A percentile compares a stretch with the other conserved stretches of the same genome.
These are phyloP conservation scores for Deroptyus accipitrinus DNA, from an alignment of 2,113 vertebrate genomes.

Conservation along the genomic window DNA sequence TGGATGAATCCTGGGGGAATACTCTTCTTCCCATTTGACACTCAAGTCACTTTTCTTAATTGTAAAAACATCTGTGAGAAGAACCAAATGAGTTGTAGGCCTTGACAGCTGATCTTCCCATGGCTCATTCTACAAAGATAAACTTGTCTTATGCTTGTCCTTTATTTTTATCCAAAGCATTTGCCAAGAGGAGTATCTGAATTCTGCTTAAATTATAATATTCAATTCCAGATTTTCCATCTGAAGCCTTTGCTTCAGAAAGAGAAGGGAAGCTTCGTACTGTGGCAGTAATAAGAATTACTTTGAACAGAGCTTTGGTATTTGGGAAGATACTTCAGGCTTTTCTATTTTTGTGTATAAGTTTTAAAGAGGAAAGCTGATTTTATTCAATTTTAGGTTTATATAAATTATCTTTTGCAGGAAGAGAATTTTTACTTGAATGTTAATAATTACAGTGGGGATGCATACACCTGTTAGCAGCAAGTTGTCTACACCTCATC, in stretches of 20 bases:
- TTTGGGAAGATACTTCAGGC: neutral
- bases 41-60: constrained; percentile 50
- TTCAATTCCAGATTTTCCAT: constrained; percentile 2
- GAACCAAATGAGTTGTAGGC: constrained; percentile 50
- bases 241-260: neutral
- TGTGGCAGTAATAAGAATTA: neutral
- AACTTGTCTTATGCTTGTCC: constrained; percentile 39
- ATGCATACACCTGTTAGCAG: neutral
- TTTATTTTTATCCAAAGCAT: constrained; percentile 13
- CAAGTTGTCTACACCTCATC: neutral
- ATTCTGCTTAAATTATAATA: constrained; percentile 22
- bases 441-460: neutral
- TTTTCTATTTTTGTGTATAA: neutral
- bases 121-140: constrained; percentile 43
- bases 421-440: neutral
- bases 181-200: constrained; percentile 30
- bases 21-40: constrained; percentile 44
- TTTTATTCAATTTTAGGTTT: neutral
- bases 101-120: constrained; percentile 51
- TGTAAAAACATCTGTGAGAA: constrained; percentile 59
- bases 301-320: neutral
- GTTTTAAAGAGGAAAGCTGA: neutral
- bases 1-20: constrained; percentile 47
- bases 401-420: neutral
- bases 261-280: neutral